Base-by-base conservation (phyloP, 1,140 invertebrate genomes). In the Campodea augens region DNA sequence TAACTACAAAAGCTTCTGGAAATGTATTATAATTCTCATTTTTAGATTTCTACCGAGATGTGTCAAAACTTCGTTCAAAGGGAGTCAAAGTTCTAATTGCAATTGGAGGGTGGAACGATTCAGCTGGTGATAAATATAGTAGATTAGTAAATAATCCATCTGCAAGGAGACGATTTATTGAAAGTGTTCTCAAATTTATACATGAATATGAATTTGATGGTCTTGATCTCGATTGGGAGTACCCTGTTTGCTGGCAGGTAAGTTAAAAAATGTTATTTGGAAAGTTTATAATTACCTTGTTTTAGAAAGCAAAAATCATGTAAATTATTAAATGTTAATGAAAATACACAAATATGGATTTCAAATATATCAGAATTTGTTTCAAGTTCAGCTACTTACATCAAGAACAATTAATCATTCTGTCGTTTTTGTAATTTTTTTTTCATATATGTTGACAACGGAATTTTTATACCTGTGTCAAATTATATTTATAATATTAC, bases 181-280 rank as follows among this genome's bases (percentile, higher is more conserved):
- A 56, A 15, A 55, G 62, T 22, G 60, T 57, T 18, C 42, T 66
- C 5, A 43, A 59, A 25, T 62, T 66, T 43, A 54, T 67, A 43
- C 49, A 57, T 44, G 59, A 58, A 47, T 58, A 64, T 44, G 51
- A 57, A 25, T 68, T 67, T 50, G 62, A 67, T 51, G 65, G 65
- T 19, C 48, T 68, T 5, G 65, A 67, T 48, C 51, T 67, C 40
- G 66, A 68, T 47, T 72, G 68, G 68, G 67, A 70, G 52, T 79
- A 77, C 61, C 76, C 76, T 2, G 71, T 72, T 38, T 75, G 73
- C 50, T 75, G 74, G 68, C 70, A 83, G 67, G 67, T 71, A 57
- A 23, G 19, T 36, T n/a, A 37, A 24, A 37, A 29, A 10, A 43
- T 43, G 19, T 27, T 43, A 5, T 10, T 39, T 19, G 7, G 12